Conservation (phyloP, 1,140 invertebrate species). For the Chrysomallon squamiferum region DNA sequence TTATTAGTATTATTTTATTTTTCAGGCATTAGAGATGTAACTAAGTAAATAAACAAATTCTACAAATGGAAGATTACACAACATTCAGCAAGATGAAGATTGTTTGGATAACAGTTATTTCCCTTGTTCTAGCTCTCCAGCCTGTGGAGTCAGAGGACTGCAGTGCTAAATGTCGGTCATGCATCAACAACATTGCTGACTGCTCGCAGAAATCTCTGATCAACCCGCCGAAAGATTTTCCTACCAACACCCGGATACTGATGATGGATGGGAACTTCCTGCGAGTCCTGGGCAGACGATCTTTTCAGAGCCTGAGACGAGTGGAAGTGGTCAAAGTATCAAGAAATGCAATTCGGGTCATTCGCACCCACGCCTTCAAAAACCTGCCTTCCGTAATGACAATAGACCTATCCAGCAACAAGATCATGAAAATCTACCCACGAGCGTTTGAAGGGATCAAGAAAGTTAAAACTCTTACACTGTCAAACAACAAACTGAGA, state of each 20-base stretch:
- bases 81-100: too few relatives aligned
- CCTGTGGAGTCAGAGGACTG: too few relatives aligned
- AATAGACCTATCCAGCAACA: constrained; percentile 73
- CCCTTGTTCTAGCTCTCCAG: too few relatives aligned
- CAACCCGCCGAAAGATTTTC: constrained; percentile 37
- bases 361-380: constrained; percentile 35
- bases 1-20: too few relatives aligned
- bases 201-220: constrained; percentile 33
- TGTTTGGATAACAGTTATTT: too few relatives aligned
- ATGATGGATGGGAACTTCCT: constrained; percentile 48
- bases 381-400: constrained; percentile 32
- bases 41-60: too few relatives aligned
- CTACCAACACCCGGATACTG: constrained; percentile 23
- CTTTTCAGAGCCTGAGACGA: constrained; percentile 30
- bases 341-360: constrained; percentile 39
- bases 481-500: constrained; percentile 62
- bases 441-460: constrained; percentile 57
- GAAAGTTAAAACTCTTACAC: constrained; percentile 60
- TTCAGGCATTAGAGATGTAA: too few relatives aligned
- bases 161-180: constrained; percentile 28
- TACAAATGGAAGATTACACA: too few relatives aligned
- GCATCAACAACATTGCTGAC: constrained; percentile 29
- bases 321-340: constrained; percentile 43
- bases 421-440: constrained; percentile 69
- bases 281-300: constrained; percentile 21